Evolutionary conservation across 2,797 vertebrate genomes (phyloP), one percentile per base, ranked within the genome.

Genomic region (Brachyalestes nurse): DNA sequence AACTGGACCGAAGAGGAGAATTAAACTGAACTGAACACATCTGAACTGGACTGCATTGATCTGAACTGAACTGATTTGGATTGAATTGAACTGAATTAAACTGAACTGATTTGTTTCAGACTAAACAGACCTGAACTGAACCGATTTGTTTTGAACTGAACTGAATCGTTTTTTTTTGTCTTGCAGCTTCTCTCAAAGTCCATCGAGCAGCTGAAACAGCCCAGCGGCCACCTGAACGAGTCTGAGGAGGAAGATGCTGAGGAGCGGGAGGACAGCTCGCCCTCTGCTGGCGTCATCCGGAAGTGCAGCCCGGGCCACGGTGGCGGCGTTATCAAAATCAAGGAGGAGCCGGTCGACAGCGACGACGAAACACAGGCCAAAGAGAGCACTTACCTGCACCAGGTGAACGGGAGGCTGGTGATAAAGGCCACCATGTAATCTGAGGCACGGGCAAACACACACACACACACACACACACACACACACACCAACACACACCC

Each of bases 341-440:
- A 99, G 89, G 96, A 98, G 89, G 98, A 99, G 89, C 97, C 96
- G 6, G 90, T 79, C 71, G 96, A 98, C 92, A 98, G 96, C 84
- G 96, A 97, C 83, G 97, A 99, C 65, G 97, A 97, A 91, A 92
- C 90, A 88, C 93, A 96, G 88, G 96, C 94, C 92, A 94, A 96
- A 93, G 95, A 96, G 93, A 95, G 93, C 93, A 88, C 95, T 93
- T 97, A 97, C 95, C 94, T 99, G 86, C 97, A 97, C 95, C 97
- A 98, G 95, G 96, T 99, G 95, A 98, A 98, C 94, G 96, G 97
- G 89, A 95, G 97, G 89, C 95, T 97, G 94, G 96, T 98, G 92
- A 97, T 99, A 93, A 96, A 96, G 93, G 97, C 98, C 90, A 95
- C 99, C 93, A 97, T 98, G 91, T 99, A 94, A 99, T 89, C 51